phyloP scores from a whole-genome alignment of 2,797 vertebrate species.

The Pterois miles region DNA sequence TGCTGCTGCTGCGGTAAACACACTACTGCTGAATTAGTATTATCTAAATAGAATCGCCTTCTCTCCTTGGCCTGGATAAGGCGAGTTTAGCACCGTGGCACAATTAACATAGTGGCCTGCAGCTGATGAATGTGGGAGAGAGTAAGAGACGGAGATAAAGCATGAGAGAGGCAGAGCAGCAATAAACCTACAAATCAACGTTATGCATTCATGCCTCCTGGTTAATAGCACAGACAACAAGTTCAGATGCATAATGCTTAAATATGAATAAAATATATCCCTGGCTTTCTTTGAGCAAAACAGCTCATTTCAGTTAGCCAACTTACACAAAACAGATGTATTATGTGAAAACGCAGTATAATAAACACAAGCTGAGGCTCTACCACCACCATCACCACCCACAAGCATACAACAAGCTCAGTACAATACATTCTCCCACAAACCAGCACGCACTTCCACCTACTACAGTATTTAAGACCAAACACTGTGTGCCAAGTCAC shows the following conservation, averaged over 20 bases:
- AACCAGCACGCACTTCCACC: neutral
- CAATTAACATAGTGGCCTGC: constrained; percentile 58
- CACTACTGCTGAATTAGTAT: constrained; percentile 42
- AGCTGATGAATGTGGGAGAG: constrained; percentile 50
- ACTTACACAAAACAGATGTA: neutral
- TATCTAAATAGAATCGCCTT: constrained; percentile 57
- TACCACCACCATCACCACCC: neutral
- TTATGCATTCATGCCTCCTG: constrained; percentile 39
- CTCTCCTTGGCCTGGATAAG: constrained; percentile 50
- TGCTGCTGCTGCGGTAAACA: constrained; percentile 42
- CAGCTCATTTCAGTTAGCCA: neutral
- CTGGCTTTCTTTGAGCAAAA: neutral
- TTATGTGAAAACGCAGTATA: neutral
- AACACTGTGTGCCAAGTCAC: neutral
- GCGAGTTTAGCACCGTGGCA: constrained; percentile 43
- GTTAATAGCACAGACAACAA: constrained; percentile 21
- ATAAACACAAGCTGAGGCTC: neutral
- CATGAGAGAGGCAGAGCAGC: constrained; percentile 9
- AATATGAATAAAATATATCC: constrained; percentile 27
- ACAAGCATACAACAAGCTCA: neutral
- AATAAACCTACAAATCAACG: constrained; percentile 50
- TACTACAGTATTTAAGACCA: neutral
- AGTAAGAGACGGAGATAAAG: constrained; percentile 36
- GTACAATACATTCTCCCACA: neutral
- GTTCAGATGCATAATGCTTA: constrained; percentile 28